Percentiles rank a stretch among this genome's conserved stretches.
These are phyloP conservation scores for Napeogenes sylphis DNA, from an alignment of 2,888 invertebrate genomes.

Conservation along the genomic window DNA sequence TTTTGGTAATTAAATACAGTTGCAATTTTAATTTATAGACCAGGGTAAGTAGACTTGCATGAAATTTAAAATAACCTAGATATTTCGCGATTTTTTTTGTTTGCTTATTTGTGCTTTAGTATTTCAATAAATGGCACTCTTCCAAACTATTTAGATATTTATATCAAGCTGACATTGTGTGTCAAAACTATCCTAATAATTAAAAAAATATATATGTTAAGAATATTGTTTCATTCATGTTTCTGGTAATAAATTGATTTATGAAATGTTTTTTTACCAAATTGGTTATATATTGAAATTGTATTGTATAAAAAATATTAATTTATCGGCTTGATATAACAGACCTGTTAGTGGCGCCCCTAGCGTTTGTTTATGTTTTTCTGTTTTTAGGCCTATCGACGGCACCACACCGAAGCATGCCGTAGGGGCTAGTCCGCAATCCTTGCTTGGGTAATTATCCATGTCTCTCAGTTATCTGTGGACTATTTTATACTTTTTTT, in stretches of 20 bases:
- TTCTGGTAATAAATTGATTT: neutral
- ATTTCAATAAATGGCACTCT: constrained; percentile 21
- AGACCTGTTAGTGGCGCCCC: constrained; percentile 35
- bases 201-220: too few relatives aligned
- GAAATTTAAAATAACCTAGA: neutral
- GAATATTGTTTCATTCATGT: too few relatives aligned
- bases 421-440: constrained; percentile 78
- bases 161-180: constrained; percentile 27
- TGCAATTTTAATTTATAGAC: too few relatives aligned
- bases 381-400: constrained; percentile 82
- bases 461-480: constrained; percentile 29
- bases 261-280: neutral
- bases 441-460: constrained; percentile 81
- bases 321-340: constrained; percentile 29
- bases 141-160: constrained; percentile 15
- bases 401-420: constrained; percentile 77
- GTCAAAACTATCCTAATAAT: too few relatives aligned
- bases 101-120: constrained; percentile 19
- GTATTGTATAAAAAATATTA: neutral
- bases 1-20: too few relatives aligned
- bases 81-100: neutral
- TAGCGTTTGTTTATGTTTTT: constrained; percentile 69
- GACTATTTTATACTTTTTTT: constrained; percentile 4
- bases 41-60: too few relatives aligned
- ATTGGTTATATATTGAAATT: neutral